A percentile compares a stretch with the other conserved stretches of the same genome.
phyloP scores from a whole-genome alignment of 2,888 invertebrate species.

The Hirtodrosophila alboralis region DNA sequence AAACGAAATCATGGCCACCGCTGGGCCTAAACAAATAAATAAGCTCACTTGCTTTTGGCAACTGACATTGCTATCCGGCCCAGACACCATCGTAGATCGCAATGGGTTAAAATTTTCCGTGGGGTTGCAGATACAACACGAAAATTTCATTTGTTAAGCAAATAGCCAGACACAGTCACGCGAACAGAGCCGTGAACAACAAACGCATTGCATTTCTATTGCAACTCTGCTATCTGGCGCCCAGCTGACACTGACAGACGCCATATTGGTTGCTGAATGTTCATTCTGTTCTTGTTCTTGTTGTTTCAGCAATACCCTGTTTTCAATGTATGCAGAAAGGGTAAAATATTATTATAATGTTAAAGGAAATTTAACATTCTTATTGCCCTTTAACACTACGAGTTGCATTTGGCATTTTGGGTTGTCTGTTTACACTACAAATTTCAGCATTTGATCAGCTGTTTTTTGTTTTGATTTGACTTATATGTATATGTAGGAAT shows the following conservation, averaged over 20 bases:
- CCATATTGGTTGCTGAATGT: slow-evolving; percentile 62
- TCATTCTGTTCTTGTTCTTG: slow-evolving; percentile 27
- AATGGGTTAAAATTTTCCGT: slow-evolving; percentile 29
- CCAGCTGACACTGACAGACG: slow-evolving; percentile 63
- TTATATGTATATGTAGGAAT: no score
- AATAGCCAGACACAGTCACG: slow-evolving; percentile 59
- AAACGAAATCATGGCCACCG: slow-evolving; percentile 62
- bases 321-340: neutral
- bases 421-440: no score
- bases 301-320: slow-evolving; percentile 26
- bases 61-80: slow-evolving; percentile 61
- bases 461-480: no score
- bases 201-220: slow-evolving; percentile 46
- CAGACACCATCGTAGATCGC: slow-evolving; percentile 31
- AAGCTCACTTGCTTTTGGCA: slow-evolving; percentile 71
- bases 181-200: slow-evolving; percentile 36
- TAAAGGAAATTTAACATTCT: no score
- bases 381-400: no score
- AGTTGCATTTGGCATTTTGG: no score
- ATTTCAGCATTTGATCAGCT: no score
- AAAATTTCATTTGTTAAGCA: slow-evolving; percentile 79
- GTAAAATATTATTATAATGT: no score
- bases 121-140: slow-evolving; percentile 59
- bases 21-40: slow-evolving; percentile 78
- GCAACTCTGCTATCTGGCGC: slow-evolving; percentile 53